These are phyloP conservation scores for Rhagonycha lutea DNA, from an alignment of 2,888 invertebrate genomes.

Conservation along the genomic window DNA sequence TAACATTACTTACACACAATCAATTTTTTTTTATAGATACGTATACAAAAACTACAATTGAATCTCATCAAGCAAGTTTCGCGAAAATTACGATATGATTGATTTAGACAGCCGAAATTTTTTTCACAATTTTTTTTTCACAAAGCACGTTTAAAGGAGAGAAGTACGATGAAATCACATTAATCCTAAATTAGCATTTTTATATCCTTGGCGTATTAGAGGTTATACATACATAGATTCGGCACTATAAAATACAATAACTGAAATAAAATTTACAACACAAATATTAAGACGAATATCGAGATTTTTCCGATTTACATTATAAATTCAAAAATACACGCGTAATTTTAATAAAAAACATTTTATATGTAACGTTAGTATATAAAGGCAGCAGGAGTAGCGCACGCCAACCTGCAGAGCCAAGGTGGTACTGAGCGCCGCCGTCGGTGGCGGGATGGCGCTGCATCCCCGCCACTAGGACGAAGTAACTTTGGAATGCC, in stretches of 20 bases:
- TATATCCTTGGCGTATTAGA: constrained; percentile 25
- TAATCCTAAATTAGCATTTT: constrained; percentile 22
- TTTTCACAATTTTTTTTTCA: neutral
- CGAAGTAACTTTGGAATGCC: constrained; percentile 63
- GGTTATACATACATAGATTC: constrained; percentile 19
- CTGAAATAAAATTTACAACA: constrained; percentile 32
- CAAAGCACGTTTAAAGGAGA: neutral
- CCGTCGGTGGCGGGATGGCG: constrained; percentile 45
- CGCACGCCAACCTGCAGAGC: constrained; percentile 44
- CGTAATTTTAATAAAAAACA: constrained; percentile 27
- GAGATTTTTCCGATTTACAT: constrained; percentile 35
- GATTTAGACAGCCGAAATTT: neutral
- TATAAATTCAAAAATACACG: constrained; percentile 29
- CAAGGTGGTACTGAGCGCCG: constrained; percentile 47
- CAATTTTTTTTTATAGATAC: neutral
- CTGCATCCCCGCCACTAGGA: constrained; percentile 52
- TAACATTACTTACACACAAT: neutral
- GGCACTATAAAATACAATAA: constrained; percentile 16
- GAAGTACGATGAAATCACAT: constrained; percentile 19
- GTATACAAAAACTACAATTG: neutral
- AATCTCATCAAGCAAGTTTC: neutral
- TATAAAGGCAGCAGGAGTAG: constrained; percentile 35
- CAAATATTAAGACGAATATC: constrained; percentile 27
- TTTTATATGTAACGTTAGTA: constrained; percentile 34
- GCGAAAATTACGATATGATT: neutral